These are phyloP conservation scores for Hipparchia sbordonii DNA, from an alignment of 2,888 invertebrate species.

Conservation along the genomic window DNA sequence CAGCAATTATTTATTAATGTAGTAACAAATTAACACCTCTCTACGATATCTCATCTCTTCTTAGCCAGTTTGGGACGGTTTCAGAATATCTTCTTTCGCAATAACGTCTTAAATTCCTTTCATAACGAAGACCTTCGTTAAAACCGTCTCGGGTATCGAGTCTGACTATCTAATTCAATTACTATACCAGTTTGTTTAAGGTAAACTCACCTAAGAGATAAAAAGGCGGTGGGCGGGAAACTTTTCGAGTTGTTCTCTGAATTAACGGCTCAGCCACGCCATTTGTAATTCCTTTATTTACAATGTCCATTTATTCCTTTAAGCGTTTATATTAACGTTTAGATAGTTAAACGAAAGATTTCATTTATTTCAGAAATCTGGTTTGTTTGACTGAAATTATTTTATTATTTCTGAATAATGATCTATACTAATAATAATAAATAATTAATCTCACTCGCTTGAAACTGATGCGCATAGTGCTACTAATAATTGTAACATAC, in stretches of 20 bases:
- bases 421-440: too few species aligned
- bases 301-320: conserved; percentile 19
- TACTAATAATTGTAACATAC: too few species aligned
- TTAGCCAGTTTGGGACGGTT: background rate
- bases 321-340: conserved; percentile 25
- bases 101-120: conserved; percentile 16
- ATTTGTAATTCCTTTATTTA: conserved; percentile 38
- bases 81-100: background rate
- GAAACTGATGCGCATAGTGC: too few species aligned
- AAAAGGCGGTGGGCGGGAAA: conserved; percentile 32
- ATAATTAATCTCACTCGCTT: too few species aligned
- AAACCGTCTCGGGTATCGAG: conserved; percentile 32
- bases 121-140: conserved; percentile 17
- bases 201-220: conserved; percentile 32
- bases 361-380: background rate
- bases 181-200: conserved; percentile 35
- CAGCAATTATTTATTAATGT: background rate
- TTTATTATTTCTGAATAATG: too few species aligned
- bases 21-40: background rate
- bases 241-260: conserved; percentile 38
- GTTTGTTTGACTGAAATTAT: too few species aligned
- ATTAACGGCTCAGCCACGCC: conserved; percentile 34
- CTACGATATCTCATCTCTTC: background rate
- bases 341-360: background rate
- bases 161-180: conserved; percentile 35